Base-by-base conservation (phyloP, 2,113 vertebrate species). In the Tringa solitaria region DNA sequence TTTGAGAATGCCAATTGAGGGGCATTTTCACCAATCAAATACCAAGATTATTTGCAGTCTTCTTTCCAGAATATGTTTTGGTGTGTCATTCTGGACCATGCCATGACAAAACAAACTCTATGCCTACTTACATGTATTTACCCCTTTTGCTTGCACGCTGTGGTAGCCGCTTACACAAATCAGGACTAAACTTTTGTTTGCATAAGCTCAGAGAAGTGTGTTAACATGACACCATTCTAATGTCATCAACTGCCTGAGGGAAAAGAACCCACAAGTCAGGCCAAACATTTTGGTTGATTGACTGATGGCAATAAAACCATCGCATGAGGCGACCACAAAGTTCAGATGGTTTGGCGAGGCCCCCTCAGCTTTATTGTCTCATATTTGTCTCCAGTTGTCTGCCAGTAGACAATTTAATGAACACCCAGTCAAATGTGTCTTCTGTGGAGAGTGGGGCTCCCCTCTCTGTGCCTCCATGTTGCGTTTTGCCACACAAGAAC, bases 231-330 rank as follows among this genome's bases (percentile, higher is more conserved):
- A 81, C 14, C 56, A 81, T 60, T 89, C 87, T 87, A 68, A 64
- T 83, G 75, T 41, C 87, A 78, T 87, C 20, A 9, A 77, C 88
- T 74, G 95, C 61, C 76, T 80, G 59, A 77, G 87, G 91, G 53
- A 81, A 80, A 80, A 86, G 53, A 93, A 69, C 68, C 65, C 79
- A 46, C 82, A 64, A 82, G 74, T 85, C 72, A 70, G 53, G 88
- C 84, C 63, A 88, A 41, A 77, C 87, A 59, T 14, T 39, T 46
- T 90, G 84, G 57, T 50, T 95, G 90, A 90, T 88, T 81, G 96
- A 92, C 76, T 93, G 93, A 96, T 68, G 92, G 93, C 90, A 80
- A 72, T 59, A 94, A 80, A 91, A 93, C 35, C 72, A 72, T 92
- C 0, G 14, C 14, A 30, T 50, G 63, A 48, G 70, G 67, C 74